phyloP scores from a whole-genome alignment of 2,888 invertebrate genomes.

The Philaethria dido region DNA sequence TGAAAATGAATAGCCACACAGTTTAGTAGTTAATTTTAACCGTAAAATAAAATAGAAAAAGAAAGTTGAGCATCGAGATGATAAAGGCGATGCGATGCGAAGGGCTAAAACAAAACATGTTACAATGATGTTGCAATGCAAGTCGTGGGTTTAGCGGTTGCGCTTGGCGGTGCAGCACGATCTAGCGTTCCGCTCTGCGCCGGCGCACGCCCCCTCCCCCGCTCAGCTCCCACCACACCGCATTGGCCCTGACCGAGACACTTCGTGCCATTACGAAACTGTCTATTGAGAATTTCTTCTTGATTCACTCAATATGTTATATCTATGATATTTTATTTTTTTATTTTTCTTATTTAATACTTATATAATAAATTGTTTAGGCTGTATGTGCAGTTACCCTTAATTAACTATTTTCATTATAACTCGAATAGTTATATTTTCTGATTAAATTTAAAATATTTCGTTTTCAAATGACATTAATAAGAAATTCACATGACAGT shows the following conservation, averaged over 20 bases:
- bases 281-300: conserved; percentile 66
- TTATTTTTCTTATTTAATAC: no score
- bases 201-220: conserved; percentile 58
- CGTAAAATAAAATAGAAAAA: conserved; percentile 11
- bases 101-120: conserved; percentile 48
- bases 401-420: no score
- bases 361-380: no score
- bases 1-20: no score
- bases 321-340: neutral
- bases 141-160: conserved; percentile 78
- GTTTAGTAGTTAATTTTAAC: neutral
- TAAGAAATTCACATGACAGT: neutral
- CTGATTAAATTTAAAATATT: no score
- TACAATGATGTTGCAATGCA: conserved; percentile 76
- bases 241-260: conserved; percentile 81
- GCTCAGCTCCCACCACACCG: conserved; percentile 43
- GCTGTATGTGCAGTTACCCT: no score
- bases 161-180: conserved; percentile 82
- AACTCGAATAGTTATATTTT: no score
- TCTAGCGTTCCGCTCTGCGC: conserved; percentile 81
- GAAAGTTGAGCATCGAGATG: conserved; percentile 13
- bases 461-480: no score
- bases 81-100: conserved; percentile 28
- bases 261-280: conserved; percentile 76
- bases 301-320: conserved; percentile 1